A percentile compares a stretch with the other conserved stretches of the same genome.
Conservation (phyloP, 2,888 invertebrate species). For the Dusona sp. region DNA sequence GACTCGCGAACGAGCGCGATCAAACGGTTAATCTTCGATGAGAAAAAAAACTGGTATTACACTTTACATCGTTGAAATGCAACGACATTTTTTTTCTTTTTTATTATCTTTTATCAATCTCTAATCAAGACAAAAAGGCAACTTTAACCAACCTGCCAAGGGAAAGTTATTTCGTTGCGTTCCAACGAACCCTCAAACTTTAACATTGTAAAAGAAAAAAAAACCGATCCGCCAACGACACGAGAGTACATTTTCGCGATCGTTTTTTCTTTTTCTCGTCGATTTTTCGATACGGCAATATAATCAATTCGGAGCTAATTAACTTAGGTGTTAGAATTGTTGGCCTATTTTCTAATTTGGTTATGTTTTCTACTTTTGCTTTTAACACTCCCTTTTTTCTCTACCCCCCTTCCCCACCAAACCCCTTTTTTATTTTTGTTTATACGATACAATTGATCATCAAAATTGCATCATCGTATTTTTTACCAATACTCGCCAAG, state of each 20-base stretch:
- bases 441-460: conserved; percentile 68
- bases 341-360: conserved; percentile 76
- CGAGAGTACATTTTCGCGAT: conserved; percentile 21
- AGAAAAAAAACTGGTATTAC: conserved; percentile 17
- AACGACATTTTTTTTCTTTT: background rate
- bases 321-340: conserved; percentile 73
- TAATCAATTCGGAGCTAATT: conserved; percentile 48
- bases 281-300: conserved; percentile 18
- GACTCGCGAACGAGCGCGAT: conserved; percentile 73
- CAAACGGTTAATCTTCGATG: conserved; percentile 68
- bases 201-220: conserved; percentile 1
- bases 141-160: background rate
- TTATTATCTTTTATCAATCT: background rate
- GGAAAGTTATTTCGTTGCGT: background rate
- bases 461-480: conserved; percentile 73
- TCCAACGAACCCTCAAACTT: background rate
- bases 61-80: background rate
- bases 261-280: conserved; percentile 30
- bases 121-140: background rate
- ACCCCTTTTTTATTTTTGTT: conserved; percentile 9
- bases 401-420: background rate
- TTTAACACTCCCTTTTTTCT: conserved; percentile 31
- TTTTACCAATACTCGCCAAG: conserved; percentile 71
- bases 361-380: conserved; percentile 71
- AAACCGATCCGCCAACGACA: conserved; percentile 30